Evolutionary conservation across 1,140 invertebrate species (phyloP), one percentile per base, ranked within the genome.

Genomic region (Pseudomyrmex flavicornis): DNA sequence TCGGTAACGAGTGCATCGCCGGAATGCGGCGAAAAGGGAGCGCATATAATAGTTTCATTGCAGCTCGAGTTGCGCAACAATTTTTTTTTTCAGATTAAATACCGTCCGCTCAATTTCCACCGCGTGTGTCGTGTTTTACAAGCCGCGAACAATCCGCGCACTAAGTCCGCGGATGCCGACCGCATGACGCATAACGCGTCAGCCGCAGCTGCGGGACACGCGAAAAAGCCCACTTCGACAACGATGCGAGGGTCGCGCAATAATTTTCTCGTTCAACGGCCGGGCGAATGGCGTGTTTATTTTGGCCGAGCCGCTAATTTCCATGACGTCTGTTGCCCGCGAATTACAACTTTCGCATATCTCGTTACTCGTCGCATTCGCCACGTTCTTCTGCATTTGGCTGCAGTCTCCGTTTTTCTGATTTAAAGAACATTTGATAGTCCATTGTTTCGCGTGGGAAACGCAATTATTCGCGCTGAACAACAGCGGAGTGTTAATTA

Each of bases 121-220:
- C 17, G 50, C 12, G 35, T 35, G 85, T 70, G 56, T 69, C 22
- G 68, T 54, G 56, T 82, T 85, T 68, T 82, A 80, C 76, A 80
- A 70, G 65, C 66, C 76, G 76, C 66, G 54, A 70, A 50, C 76
- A 72, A 80, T 80, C 66, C 76, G 76, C 66, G 26, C 44, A 72
- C 15, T 72, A 80, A 80, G 76, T 72, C 46, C 66, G 76, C n/a
- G n/a, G n/a, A n/a, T n/a, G 59, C 54, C n/a, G 46, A 80, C 76
- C 76, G 76, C 76, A 80, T 80, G 66, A 80, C 76, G 76, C 66
- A 80, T 72, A 80, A 80, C 76, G 76, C 76, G 76, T 80, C 76
- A 80, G 76, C 76, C 76, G 66, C 76, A 80, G 76, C 66, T 80
- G 76, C 54, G 66, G 66, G 58, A 52, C 9, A 13, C 50, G 20